Evolutionary conservation across 2,888 invertebrate genomes (phyloP), one percentile per base, ranked within the genome.

Genomic region (Pocota personata): DNA sequence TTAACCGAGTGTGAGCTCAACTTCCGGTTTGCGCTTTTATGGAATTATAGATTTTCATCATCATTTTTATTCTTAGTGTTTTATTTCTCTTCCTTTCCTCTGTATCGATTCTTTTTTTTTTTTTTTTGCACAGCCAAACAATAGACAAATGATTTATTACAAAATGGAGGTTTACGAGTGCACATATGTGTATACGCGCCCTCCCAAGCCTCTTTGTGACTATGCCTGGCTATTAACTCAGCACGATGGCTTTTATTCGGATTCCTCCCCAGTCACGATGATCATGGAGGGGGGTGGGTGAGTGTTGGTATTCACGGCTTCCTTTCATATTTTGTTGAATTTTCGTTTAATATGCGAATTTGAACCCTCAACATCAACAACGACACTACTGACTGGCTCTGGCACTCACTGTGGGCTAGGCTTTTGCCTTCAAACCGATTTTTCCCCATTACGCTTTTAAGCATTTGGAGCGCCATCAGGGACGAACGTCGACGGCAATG

Each of bases 81-180:
- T 43, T 52, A 48, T 58, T 76, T 58, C 37, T 19, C 60, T n/a
- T 32, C 16, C 30, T 32, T n/a, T 57, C 21, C 7, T 57, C 1
- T 37, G 30, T 30, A 35, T 19, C 55, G 16, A 4, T 50, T 24
- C 50, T 43, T 43, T 7, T 19, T 32, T 7, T 32, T 71, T 32
- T 40, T 40, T 72, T 46, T 71, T 40, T 60, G 52, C 58, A 14
- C 43, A 72, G 72, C 76, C 76, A 82, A 86, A 86, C 82, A 86
- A 82, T 86, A 82, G 86, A 80, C 82, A 86, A 82, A 86, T 86
- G 86, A 86, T 86, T 86, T 86, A 86, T 86, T 86, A 82, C 86
- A 82, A 86, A 86, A 86, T 82, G 82, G 86, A 86, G 82, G 82
- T 86, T 86, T 82, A 86, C 82, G 82, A 86, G 52, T 76, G 80